Evolutionary conservation across 2,113 vertebrate genomes (phyloP).

Genomic region (Ciconia boyciana): DNA sequence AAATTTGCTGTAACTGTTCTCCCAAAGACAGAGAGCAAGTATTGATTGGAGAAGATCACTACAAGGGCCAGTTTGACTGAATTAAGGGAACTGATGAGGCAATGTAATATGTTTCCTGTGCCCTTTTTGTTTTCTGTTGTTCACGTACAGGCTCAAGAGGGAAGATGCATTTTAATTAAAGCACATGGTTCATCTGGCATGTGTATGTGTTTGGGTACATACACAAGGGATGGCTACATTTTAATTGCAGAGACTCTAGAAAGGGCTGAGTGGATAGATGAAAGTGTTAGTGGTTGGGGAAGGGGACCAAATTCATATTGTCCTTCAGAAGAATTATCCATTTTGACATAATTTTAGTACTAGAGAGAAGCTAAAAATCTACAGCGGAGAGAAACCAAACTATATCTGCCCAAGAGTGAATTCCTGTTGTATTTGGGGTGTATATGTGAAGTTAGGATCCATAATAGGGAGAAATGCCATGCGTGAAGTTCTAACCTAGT

Average conservation of each 20-base stretch:
- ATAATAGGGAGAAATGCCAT: background rate
- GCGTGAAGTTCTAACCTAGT: background rate
- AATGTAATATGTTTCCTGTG: background rate
- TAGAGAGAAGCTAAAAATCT: background rate
- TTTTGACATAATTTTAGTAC: background rate
- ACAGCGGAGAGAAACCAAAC: background rate
- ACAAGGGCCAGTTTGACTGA: background rate
- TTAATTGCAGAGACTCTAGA: background rate
- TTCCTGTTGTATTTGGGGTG: background rate
- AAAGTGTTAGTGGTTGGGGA: background rate
- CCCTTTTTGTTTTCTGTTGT: background rate
- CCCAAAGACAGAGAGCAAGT: background rate
- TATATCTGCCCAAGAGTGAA: background rate
- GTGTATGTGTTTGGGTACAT: background rate
- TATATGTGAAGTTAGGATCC: background rate
- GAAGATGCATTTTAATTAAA: constrained; percentile 13
- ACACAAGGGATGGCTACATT: background rate
- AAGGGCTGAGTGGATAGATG: background rate
- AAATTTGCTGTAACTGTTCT: background rate
- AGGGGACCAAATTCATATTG: background rate
- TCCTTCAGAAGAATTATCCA: background rate
- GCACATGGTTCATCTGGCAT: background rate
- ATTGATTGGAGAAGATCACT: background rate
- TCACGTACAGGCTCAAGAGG: background rate
- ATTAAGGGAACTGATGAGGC: background rate